phyloP scores from a whole-genome alignment of 2,797 vertebrate species.

The Enteromius viviparus region DNA sequence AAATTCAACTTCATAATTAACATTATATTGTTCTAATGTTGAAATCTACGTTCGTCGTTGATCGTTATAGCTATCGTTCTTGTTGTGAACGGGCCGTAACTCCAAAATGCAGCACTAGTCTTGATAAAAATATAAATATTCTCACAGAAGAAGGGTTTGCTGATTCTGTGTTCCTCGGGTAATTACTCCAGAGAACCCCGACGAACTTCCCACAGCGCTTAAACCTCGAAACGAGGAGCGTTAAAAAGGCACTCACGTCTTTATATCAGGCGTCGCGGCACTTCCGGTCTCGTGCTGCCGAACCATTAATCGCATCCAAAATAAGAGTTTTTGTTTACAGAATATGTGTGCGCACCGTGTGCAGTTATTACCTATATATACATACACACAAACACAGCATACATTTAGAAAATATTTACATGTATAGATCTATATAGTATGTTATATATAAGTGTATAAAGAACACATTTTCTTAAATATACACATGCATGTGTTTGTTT shows the following conservation, averaged over 20 bases:
- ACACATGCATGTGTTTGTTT: background rate
- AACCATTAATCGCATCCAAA: background rate
- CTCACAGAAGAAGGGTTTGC: background rate
- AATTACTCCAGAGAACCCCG: background rate
- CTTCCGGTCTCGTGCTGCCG: background rate
- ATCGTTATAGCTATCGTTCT: background rate
- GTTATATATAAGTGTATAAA: too few species aligned
- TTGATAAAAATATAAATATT: background rate
- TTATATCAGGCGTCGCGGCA: background rate
- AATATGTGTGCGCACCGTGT: background rate
- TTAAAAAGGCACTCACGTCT: conserved; percentile 21
- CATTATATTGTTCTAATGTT: too few species aligned
- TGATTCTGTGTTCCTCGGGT: background rate
- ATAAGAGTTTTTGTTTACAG: background rate
- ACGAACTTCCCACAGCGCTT: background rate
- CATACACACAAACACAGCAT: too few species aligned
- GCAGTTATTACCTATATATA: background rate
- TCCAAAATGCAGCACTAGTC: background rate
- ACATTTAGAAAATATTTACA: too few species aligned
- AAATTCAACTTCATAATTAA: too few species aligned
- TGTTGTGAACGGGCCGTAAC: background rate
- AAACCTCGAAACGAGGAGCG: background rate
- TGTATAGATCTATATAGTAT: too few species aligned
- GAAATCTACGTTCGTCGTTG: background rate
- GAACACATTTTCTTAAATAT: too few species aligned